Base-by-base conservation (phyloP, 2,113 vertebrate genomes). In the Osmerus mordax region DNA sequence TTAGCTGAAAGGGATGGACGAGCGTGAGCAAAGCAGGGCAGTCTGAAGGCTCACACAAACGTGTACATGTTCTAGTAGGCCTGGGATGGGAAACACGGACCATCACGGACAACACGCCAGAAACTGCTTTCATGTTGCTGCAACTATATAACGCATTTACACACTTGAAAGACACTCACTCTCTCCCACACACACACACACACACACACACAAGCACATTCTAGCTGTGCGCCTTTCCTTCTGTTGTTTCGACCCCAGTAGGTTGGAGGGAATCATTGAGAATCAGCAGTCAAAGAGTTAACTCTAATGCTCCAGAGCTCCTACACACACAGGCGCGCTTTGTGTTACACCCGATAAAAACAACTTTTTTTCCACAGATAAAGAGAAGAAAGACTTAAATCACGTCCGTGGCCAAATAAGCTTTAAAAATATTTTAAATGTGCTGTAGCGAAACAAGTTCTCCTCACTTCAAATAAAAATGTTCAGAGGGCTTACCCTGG, bases 371-470 rank as follows among this genome's bases (percentile, higher is more conserved):
- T 61, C 70, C 58, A 55, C 75, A 86, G 82, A 84, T 78, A 84
- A 63, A 82, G 67, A 73, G 78, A 82, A 71, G 23, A 81, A 81
- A 77, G 32, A 74, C 70, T 80, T 64, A 83, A 89, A 86, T 87
- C 84, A 85, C 76, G 76, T 85, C 82, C 72, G 65, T 78, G 83
- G 70, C 86, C 75, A 87, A 87, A 85, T 87, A 89, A 88, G 79
- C 81, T 83, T 83, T 66, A 82, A 87, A 85, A 81, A 85, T 86
- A 87, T 89, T 87, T 84, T 70, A 79, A 84, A 86, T 82, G 80
- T 83, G 62, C 76, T 65, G 69, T 21, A 73, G 56, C 85, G 76
- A 85, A 85, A 86, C 79, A 25, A 78, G 74, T 70, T 81, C 68
- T 87, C 72, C 3, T 21, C 74, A 83, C 87, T 86, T 88, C 81